Evolutionary conservation across 2,888 invertebrate species (phyloP), one percentile per base, ranked within the genome.

Genomic region (Cataglyphis cursor): DNA sequence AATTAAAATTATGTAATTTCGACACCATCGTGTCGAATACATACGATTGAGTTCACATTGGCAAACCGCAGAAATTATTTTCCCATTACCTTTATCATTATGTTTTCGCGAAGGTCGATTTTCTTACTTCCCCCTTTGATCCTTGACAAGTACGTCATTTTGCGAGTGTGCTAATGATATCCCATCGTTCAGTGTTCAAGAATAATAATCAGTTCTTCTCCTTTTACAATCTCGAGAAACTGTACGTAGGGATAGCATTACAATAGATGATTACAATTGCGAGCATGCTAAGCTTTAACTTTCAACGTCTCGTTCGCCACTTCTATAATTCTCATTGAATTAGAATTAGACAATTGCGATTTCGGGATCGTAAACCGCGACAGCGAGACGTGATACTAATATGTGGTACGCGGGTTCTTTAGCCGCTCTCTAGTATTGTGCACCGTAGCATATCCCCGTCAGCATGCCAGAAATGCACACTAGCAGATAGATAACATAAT

Each of bases 391-490:
- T 44, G 21, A n/a, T 80, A 72, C 78, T 80, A 80, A 80, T 80
- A 72, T 18, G 8, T 80, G 78, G 78, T 80, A 72, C 59, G 59
- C 2, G 78, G 78, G 78, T 80, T 8, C 12, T n/a, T 54, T 80
- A 72, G 28, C 18, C 24, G 38, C 21, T 48, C 15, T 54, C 5
- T 57, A 12, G 44, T 75, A 76, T 21, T 28, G 59, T 24, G 59
- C 78, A 80, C 59, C 21, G 44, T 8, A 41, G 70, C 70, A 78
- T 59, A 72, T 35, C 38, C 15, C 51, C 51, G n/a, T 51, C 51
- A 51, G n/a, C 35, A 54, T 54, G 72, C 57, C 44, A 59, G 78
- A 48, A 80, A 80, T 35, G 78, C 78, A 80, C 78, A 59, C 72
- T 80, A 21, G 44, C 31, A 18, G 31, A 78, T 78, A 80, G 28